Percentiles rank a stretch among this genome's conserved stretches.
Conservation (phyloP, 35 echinoderm and acorn worm genomes). For the Lytechinus variegatus region DNA sequence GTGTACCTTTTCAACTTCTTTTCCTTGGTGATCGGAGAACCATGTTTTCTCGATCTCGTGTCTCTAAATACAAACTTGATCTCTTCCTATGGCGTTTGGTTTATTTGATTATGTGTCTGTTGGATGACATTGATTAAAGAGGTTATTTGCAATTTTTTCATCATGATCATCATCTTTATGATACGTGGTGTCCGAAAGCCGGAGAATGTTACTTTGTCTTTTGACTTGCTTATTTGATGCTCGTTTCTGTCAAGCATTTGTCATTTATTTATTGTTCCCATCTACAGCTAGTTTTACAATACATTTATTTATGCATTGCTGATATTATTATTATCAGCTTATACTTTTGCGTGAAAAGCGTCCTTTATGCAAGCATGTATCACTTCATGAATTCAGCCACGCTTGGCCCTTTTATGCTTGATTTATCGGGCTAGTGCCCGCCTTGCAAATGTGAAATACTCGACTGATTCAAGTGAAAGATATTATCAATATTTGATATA, state of each 20-base stretch:
- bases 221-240: too few species aligned
- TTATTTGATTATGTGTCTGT: not conserved
- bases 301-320: too few species aligned
- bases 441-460: not conserved
- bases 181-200: not conserved
- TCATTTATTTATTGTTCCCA: too few species aligned
- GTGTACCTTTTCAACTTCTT: not conserved
- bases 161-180: too few species aligned
- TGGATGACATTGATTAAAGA: not conserved
- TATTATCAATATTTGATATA: conserved; percentile 39
- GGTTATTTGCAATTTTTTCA: not conserved
- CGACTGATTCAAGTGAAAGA: conserved; percentile 11
- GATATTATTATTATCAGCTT: too few species aligned
- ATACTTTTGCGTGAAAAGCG: not conserved
- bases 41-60: not conserved
- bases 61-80: not conserved
- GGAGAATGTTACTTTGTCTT: too few species aligned
- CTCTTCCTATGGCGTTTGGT: not conserved
- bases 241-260: too few species aligned
- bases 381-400: not conserved
- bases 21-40: not conserved
- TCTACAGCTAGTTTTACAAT: too few species aligned
- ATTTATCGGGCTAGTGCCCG: conserved; percentile 7
- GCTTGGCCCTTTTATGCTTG: not conserved
- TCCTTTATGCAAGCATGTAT: not conserved